Evolutionary conservation across 2,888 invertebrate genomes (phyloP).

Genomic region (Acanthococcus lagerstroemiae): DNA sequence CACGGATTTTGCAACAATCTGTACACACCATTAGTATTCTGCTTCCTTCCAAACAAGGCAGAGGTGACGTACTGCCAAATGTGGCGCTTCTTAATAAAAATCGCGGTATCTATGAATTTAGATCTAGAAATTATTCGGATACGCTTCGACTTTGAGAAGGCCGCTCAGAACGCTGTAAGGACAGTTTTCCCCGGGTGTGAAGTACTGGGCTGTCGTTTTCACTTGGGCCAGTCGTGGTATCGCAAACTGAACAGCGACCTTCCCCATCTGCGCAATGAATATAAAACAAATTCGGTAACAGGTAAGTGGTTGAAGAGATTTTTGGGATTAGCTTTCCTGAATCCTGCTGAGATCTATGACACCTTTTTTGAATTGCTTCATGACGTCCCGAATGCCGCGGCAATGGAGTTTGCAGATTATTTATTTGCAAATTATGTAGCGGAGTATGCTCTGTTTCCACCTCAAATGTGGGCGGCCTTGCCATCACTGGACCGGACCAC

Average conservation of each 20-base stretch:
- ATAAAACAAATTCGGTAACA: not conserved
- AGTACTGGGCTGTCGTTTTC: not conserved
- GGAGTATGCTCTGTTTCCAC: not conserved
- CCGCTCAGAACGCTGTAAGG: not conserved
- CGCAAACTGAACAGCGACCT: not conserved
- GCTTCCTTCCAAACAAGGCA: conserved; percentile 28
- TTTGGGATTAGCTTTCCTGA: not conserved
- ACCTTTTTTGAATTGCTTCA: not conserved
- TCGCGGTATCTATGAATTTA: conserved; percentile 24
- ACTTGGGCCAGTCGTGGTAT: not conserved
- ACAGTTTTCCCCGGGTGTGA: not conserved
- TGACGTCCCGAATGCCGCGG: not conserved
- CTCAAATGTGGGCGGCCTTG: not conserved
- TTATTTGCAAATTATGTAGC: not conserved
- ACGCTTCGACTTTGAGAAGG: conserved; percentile 3
- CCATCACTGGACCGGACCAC: not conserved
- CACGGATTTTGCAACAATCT: conserved; percentile 19
- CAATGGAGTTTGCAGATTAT: not conserved
- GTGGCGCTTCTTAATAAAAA: conserved; percentile 16
- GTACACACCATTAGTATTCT: conserved; percentile 28
- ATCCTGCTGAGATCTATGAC: not conserved
- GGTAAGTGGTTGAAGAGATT: not conserved
- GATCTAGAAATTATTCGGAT: conserved; percentile 2
- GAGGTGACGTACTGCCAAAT: conserved; percentile 18
- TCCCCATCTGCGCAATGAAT: not conserved